Evolutionary conservation across 2,113 vertebrate species (phyloP), one percentile per base, ranked within the genome.

Genomic region (Ahaetulla prasina): DNA sequence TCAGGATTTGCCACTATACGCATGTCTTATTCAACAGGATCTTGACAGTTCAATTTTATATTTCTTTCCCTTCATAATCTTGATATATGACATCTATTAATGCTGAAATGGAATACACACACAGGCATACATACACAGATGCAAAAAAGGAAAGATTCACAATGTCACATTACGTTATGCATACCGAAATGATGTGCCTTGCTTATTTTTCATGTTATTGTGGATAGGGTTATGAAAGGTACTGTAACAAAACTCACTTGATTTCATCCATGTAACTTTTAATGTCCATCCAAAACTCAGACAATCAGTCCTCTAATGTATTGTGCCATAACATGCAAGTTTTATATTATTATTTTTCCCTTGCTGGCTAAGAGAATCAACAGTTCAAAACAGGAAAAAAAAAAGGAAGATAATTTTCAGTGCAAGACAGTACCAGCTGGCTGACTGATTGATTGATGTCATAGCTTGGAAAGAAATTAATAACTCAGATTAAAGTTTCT

Each of bases 241-340:
- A 92, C 47, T 55, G 50, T 68, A 84, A 47, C 53, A 85, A 16
- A n/a, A 0, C 1, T 39, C 1, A 20, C 3, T 1, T 30, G 54
- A 68, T 10, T 2, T 55, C 0, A 25, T 0, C 0, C 0, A 2
- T 49, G n/a, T 90, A 74, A 63, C 35, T 0, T 57, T 55, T 14
- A 27, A 91, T 96, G 30, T 47, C 18, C 8, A 68, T 45, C 25
- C 5, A 30, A 14, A 63, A 54, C 10, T 52, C 52, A 55, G 53
- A 55, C 87, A 54, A 22, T 52, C n/a, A 54, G 0, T 1, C 2
- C n/a, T 60, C 0, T 49, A 90, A 43, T 94, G 90, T 22, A 94
- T 85, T 54, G 47, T 0, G 52, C 9, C 35, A 87, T 68, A 20
- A 1, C 85, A 89, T 23, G 1, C 68, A 22, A 10, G 18, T 80